Evolutionary conservation across 53 echinoderm and acorn worm genomes (phyloP).

Genomic region (Luidia sarsii): DNA sequence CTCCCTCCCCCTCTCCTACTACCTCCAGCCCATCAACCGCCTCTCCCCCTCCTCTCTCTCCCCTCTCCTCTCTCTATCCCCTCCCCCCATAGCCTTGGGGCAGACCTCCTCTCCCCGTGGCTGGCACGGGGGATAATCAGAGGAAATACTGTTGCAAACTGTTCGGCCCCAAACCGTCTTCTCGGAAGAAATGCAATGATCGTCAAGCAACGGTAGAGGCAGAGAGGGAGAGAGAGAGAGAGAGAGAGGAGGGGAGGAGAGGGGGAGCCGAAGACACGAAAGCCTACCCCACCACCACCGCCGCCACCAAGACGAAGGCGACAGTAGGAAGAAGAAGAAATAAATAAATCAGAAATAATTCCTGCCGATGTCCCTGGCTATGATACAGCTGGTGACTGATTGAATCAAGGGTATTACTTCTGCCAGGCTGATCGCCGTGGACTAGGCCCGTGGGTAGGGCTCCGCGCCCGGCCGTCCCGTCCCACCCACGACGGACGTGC

Average conservation of each 20-base stretch:
- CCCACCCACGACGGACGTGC: background rate
- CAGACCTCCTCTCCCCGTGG: background rate
- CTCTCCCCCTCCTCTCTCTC: no score
- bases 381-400: conserved; percentile 8
- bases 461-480: background rate
- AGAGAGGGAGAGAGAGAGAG: background rate
- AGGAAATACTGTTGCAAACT: conserved; percentile 54
- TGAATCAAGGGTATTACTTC: conserved; percentile 46
- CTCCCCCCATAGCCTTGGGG: conserved; percentile 14
- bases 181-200: background rate
- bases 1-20: no score
- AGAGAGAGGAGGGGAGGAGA: no score
- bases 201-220: background rate
- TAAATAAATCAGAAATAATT: no score
- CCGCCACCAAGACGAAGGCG: no score
- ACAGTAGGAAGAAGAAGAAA: background rate
- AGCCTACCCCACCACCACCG: no score
- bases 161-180: background rate
- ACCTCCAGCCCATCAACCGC: no score
- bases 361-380: background rate
- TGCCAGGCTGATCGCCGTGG: conserved; percentile 4
- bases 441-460: background rate
- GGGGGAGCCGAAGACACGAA: no score
- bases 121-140: conserved; percentile 23
- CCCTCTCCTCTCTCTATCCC: background rate